These are phyloP conservation scores for Orientallactaga bullata DNA, from an alignment of 2,113 vertebrate genomes.

Conservation along the genomic window DNA sequence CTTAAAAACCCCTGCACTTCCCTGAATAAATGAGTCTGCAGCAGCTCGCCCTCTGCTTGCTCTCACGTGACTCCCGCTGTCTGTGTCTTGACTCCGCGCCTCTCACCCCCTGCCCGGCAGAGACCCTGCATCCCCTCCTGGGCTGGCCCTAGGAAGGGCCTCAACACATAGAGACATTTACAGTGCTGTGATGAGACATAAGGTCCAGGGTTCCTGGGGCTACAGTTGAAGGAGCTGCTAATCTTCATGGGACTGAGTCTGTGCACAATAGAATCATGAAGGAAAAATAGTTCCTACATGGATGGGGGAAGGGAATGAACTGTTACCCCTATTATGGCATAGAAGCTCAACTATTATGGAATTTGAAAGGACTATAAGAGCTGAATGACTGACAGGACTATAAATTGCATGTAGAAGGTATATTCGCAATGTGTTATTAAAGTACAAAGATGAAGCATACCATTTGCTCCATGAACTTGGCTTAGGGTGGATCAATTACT, in stretches of 20 bases:
- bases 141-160: too few species aligned
- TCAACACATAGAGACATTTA: not conserved
- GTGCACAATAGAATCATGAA: not conserved
- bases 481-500: slow-evolving; percentile 16
- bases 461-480: not conserved
- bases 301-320: not conserved
- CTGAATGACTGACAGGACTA: not conserved
- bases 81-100: too few species aligned
- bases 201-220: not conserved
- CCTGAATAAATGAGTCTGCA: too few species aligned
- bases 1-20: too few species aligned
- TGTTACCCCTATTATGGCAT: slow-evolving; percentile 8
- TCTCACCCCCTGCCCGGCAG: too few species aligned
- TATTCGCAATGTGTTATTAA: not conserved
- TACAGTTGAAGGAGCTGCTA: not conserved
- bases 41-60: too few species aligned
- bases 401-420: not conserved
- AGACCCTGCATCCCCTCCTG: too few species aligned
- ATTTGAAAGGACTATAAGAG: not conserved
- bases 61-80: too few species aligned
- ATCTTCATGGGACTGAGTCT: fast-evolving
- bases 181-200: not conserved
- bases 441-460: not conserved
- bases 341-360: not conserved
- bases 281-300: slow-evolving; percentile 29